Evolutionary conservation across 2,113 vertebrate species (phyloP).

Genomic region (Engraulis encrasicolus): DNA sequence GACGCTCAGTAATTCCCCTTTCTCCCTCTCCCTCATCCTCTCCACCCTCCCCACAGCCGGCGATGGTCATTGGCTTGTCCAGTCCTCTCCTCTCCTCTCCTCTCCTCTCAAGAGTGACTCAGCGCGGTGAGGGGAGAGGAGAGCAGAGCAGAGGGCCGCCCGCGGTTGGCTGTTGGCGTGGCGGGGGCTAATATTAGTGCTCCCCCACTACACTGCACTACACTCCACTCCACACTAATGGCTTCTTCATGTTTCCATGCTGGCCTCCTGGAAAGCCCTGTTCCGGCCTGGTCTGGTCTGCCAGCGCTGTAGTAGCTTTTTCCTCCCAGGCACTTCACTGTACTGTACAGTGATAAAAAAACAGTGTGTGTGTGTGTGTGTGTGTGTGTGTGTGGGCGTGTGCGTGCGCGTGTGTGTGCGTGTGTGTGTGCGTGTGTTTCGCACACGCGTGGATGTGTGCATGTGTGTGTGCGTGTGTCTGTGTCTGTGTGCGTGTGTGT

Average conservation of each 20-base stretch:
- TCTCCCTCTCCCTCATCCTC: too few relatives aligned
- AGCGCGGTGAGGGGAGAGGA: too few relatives aligned
- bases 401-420: neutral
- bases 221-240: conserved; percentile 50
- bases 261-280: conserved; percentile 17
- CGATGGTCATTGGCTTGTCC: too few relatives aligned
- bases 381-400: neutral
- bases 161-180: too few relatives aligned
- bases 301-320: conserved; percentile 9
- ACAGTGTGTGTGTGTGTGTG: too few relatives aligned
- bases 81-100: too few relatives aligned
- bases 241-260: conserved; percentile 44
- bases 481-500: neutral
- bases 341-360: neutral
- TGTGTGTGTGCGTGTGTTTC: neutral
- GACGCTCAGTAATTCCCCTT: too few relatives aligned
- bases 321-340: too few relatives aligned
- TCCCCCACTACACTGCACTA: too few relatives aligned
- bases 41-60: too few relatives aligned
- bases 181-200: conserved; percentile 42
- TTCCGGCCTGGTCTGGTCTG: too few relatives aligned
- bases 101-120: conserved; percentile 51
- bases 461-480: neutral
- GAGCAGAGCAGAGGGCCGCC: too few relatives aligned
- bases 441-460: neutral